Base-by-base conservation (phyloP, 2,888 invertebrate genomes). In the Heliconius hortense region DNA sequence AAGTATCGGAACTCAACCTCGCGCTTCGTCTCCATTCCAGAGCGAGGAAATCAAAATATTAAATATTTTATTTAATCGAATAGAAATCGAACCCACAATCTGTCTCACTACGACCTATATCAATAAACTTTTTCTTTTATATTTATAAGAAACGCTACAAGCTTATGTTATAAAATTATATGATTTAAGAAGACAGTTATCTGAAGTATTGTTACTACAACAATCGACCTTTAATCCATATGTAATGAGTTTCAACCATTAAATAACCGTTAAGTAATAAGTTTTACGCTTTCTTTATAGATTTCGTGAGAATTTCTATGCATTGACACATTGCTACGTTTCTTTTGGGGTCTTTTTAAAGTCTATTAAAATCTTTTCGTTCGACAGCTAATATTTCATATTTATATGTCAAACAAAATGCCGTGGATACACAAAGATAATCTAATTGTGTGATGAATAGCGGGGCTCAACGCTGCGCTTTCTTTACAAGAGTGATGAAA, bases 131-230 rank as follows among this genome's bases (percentile, higher is more conserved):
- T 67, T 53, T 56, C 39, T 11, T 43, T 0, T 13, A 15, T 21
- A 21, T 48, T 48, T 5, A 21, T 26, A 69, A 11, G 64, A 74
- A n/a, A 28, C 72, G 71, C 73, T 74, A 59, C 35, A 3, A 73
- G 75, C 79, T 80, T 78, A 66, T 77, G 24, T n/a, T 67, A 79
- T 80, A 35, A 62, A 69, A 77, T 43, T 31, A 39, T n/a, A 78
- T 68, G 64, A 77, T 78, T 81, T 82, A 82, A 80, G 78, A 66
- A 76, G 81, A 86, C 86, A 84, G 86, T 85, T 85, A 86, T 81
- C 80, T 75, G 39, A 26, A 48, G 63, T 71, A 64, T 75, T 71
- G 64, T 75, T 68, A 77, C 81, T 79, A 80, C 71, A 80, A 82
- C 84, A 81, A 82, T 83, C 79, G 74, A 79, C 77, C 74, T 72